Evolutionary conservation across 2,113 vertebrate species (phyloP), one percentile per base, ranked within the genome.

Genomic region (Odocoileus virginianus): DNA sequence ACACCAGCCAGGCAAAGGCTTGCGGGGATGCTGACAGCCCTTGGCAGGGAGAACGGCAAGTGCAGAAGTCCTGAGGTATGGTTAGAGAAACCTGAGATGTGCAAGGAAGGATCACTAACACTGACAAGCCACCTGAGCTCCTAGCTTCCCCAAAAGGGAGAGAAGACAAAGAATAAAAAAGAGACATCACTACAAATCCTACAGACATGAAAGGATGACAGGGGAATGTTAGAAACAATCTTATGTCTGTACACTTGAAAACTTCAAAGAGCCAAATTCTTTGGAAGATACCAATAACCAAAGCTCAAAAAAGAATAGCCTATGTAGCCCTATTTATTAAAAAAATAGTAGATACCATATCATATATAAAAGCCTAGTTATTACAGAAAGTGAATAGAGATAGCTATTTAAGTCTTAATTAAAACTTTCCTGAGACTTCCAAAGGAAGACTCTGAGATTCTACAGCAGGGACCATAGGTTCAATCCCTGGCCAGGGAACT

Each of bases 1-100:
- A 57, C 10, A 14, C 54, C 2, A 0, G 30, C 12, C 1, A 0
- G 0, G 0, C 17, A 17, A 36, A 47, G 87, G n/a, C 17, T 54
- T 5, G 23, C 1, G 5, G 17, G 9, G 61, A 33, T 3, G 36
- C 21, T 5, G 25, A 47, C 54, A 76, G 71, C 21, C 40, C 55
- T 13, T 0, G 43, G 30, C 1, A 36, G 50, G 13, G 9, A 28
- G 40, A 27, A 36, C 0, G 0, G 88, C 11, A 7, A 4, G 74
- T 40, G 45, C 47, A 82, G 94, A 82, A 83, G 78, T 52, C 93
- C 87, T 52, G 71, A 1, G 58, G 92, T 16, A 7, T 0, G 1
- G 16, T 7, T 28, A 13, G 17, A 36, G 2, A 30, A 52, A 10
- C 4, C 21, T 12, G 5, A 40, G 28, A 1, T 19, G 4, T 21